Conservation (phyloP, 2,113 vertebrate genomes). For the Eidolon helvum region DNA sequence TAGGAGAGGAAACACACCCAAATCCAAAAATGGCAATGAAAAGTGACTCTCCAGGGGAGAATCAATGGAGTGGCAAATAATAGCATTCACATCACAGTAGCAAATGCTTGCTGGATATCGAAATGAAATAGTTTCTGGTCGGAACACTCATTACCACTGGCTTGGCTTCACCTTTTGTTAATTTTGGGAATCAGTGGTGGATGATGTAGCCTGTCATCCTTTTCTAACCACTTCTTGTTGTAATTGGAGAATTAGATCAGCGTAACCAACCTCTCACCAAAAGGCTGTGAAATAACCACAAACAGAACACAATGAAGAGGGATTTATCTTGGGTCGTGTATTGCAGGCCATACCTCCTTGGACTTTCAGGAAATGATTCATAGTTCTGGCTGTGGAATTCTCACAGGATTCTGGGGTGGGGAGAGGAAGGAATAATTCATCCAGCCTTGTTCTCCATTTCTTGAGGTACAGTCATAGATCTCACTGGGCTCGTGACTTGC, state of each 20-base stretch:
- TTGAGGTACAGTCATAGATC: slow-evolving; percentile 55
- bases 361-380: slow-evolving; percentile 68
- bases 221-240: slow-evolving; percentile 49
- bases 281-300: slow-evolving; percentile 53
- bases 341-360: slow-evolving; percentile 28
- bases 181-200: slow-evolving; percentile 2
- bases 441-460: slow-evolving; percentile 30
- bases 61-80: neutral
- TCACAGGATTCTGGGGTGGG: neutral
- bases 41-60: neutral
- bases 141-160: neutral
- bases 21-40: neutral
- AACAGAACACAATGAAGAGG: slow-evolving; percentile 20
- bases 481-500: slow-evolving; percentile 7
- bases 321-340: slow-evolving; percentile 43
- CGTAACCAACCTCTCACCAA: slow-evolving; percentile 57
- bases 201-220: slow-evolving; percentile 28
- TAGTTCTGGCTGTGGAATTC: slow-evolving; percentile 57
- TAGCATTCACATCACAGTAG: neutral
- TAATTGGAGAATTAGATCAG: slow-evolving; percentile 42
- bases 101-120: neutral
- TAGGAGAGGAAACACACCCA: neutral
- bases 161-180: slow-evolving; percentile 1
- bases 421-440: slow-evolving; percentile 50
- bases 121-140: slow-evolving; percentile 17